These are phyloP conservation scores for Rutpela maculata DNA, from an alignment of 2,888 invertebrate genomes.

Conservation along the genomic window DNA sequence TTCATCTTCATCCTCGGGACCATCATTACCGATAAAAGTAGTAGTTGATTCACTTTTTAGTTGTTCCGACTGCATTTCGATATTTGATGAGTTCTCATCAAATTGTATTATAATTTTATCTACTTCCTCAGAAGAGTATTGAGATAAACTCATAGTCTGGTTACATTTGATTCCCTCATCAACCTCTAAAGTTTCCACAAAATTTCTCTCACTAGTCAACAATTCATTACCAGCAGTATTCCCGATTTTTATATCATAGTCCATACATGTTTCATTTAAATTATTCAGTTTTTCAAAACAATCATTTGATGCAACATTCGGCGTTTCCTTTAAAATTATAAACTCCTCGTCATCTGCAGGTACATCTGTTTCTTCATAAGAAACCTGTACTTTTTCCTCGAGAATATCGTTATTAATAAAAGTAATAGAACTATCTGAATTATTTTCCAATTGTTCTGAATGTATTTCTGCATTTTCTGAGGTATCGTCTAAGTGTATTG, in stretches of 20 bases:
- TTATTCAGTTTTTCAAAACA: not conserved
- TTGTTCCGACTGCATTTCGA: no score
- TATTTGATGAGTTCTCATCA: no score
- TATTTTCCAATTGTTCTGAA: not conserved
- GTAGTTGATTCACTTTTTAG: no score
- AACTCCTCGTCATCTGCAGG: not conserved
- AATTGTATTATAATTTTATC: conserved; percentile 57
- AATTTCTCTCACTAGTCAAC: not conserved
- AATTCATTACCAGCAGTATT: not conserved
- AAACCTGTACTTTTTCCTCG: not conserved
- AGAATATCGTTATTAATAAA: conserved; percentile 4
- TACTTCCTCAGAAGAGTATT: conserved; percentile 60
- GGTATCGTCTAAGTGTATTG: not conserved
- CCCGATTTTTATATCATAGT: not conserved
- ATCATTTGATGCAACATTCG: not conserved
- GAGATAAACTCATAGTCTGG: conserved; percentile 52
- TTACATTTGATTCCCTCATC: conserved; percentile 22
- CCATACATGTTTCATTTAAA: not conserved
- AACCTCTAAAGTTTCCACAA: not conserved
- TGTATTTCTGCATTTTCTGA: not conserved
- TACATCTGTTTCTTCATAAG: conserved; percentile 15
- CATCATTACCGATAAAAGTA: not conserved
- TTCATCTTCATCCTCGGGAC: not conserved
- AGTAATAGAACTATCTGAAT: conserved; percentile 11
- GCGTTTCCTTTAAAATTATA: not conserved